A percentile compares a stretch with the other conserved stretches of the same genome.
phyloP scores from a whole-genome alignment of 2,113 vertebrate genomes.

The Scytalopus superciliaris region DNA sequence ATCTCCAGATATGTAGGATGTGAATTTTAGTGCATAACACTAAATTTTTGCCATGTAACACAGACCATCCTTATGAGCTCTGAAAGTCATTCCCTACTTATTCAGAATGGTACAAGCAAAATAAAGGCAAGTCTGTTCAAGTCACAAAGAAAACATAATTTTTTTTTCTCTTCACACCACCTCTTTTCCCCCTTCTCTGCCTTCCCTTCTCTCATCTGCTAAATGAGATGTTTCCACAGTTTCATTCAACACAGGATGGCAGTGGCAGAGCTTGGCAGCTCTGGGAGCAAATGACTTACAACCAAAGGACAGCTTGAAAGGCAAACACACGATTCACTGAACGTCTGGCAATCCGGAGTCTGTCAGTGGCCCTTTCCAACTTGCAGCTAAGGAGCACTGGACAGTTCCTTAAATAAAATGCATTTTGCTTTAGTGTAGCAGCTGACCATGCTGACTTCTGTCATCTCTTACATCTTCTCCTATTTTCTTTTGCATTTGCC shows the following conservation, averaged over 20 bases:
- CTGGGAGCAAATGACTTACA: slow-evolving; percentile 33
- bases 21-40: neutral
- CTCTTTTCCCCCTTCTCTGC: neutral
- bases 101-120: neutral
- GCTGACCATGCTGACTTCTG: slow-evolving; percentile 59
- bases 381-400: slow-evolving; percentile 4
- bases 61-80: neutral
- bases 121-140: neutral
- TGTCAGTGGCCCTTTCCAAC: neutral
- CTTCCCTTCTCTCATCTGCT: slow-evolving; percentile 20
- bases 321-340: neutral
- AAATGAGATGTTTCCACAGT: slow-evolving; percentile 48
- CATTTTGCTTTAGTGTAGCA: slow-evolving; percentile 1
- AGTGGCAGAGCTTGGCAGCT: slow-evolving; percentile 50
- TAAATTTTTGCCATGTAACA: neutral
- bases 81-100: neutral
- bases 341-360: neutral
- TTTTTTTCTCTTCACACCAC: neutral
- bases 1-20: neutral
- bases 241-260: slow-evolving; percentile 27
- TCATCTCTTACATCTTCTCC: slow-evolving; percentile 57
- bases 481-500: slow-evolving; percentile 42
- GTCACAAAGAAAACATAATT: neutral
- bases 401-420: slow-evolving; percentile 27
- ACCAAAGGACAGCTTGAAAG: slow-evolving; percentile 54